phyloP scores from a whole-genome alignment of 2,888 invertebrate species.

The Drosophila nr. medialis region DNA sequence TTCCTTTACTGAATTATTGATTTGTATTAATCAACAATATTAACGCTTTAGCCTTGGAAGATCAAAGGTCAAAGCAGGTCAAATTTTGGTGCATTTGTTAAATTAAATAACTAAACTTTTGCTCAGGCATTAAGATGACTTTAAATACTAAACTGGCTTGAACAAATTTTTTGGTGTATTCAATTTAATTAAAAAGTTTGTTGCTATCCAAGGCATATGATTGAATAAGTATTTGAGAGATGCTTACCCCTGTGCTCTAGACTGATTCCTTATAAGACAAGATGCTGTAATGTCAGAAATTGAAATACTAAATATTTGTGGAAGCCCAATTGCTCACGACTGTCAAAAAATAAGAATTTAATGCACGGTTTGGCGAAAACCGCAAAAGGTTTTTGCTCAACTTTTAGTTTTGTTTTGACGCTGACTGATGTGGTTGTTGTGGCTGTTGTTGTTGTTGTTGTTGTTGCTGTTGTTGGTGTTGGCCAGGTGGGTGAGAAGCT shows the following conservation, averaged over 20 bases:
- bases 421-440: constrained; percentile 44
- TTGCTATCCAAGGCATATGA: background rate
- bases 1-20: background rate
- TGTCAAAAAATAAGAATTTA: background rate
- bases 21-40: background rate
- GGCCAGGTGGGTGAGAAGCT: constrained; percentile 28
- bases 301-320: background rate
- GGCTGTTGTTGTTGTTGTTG: background rate
- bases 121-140: background rate
- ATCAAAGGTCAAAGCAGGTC: background rate
- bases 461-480: background rate
- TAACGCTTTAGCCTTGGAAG: background rate
- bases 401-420: constrained; percentile 12
- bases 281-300: background rate
- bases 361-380: background rate
- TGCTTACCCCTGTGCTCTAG: fast-evolving
- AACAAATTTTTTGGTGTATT: background rate
- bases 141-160: background rate
- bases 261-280: background rate
- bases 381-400: background rate
- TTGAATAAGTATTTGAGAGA: background rate
- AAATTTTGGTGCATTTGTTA: background rate
- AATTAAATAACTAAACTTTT: background rate
- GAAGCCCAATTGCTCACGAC: background rate
- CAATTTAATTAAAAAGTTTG: background rate